Percentiles rank a stretch among this genome's conserved stretches.
These are phyloP conservation scores for Capromys pilorides DNA, from an alignment of 2,797 vertebrate genomes.

Conservation along the genomic window DNA sequence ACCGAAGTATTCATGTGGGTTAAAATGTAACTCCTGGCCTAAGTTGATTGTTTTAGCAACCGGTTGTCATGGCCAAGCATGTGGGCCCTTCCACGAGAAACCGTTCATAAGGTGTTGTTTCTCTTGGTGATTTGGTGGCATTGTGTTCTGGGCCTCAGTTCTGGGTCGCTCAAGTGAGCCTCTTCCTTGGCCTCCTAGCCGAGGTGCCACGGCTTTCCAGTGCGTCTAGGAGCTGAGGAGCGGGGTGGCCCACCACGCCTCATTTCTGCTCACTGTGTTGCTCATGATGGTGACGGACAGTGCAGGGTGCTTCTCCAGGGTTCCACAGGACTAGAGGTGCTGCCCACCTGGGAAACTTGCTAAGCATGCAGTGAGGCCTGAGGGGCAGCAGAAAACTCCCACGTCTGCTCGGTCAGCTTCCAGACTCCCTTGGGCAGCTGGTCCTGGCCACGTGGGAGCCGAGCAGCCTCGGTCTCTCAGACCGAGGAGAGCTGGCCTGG, in stretches of 20 bases:
- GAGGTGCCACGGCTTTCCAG: neutral
- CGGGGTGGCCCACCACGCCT: conserved; percentile 78
- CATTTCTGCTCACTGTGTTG: conserved; percentile 86
- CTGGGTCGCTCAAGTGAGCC: neutral
- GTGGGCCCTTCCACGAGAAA: neutral
- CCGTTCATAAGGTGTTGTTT: neutral
- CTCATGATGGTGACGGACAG: conserved; percentile 85
- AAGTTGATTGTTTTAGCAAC: neutral
- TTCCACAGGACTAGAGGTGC: neutral
- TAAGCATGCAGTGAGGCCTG: neutral
- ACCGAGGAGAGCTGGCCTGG: conserved; percentile 56
- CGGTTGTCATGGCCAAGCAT: neutral
- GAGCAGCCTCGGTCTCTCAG: conserved; percentile 57
- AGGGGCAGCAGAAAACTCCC: neutral
- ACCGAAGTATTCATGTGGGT: neutral
- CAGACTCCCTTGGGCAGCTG: neutral
- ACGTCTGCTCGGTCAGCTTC: neutral
- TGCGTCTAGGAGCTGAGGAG: neutral
- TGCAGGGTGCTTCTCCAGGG: conserved; percentile 53
- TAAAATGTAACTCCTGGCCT: neutral
- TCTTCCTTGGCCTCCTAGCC: neutral
- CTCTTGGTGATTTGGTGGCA: neutral
- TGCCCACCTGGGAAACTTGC: neutral
- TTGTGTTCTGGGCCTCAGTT: neutral
- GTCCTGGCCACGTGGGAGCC: neutral